A percentile compares a stretch with the other conserved stretches of the same genome.
phyloP scores from a whole-genome alignment of 2,113 vertebrate species.

The Thalassarche chlororhynchos region DNA sequence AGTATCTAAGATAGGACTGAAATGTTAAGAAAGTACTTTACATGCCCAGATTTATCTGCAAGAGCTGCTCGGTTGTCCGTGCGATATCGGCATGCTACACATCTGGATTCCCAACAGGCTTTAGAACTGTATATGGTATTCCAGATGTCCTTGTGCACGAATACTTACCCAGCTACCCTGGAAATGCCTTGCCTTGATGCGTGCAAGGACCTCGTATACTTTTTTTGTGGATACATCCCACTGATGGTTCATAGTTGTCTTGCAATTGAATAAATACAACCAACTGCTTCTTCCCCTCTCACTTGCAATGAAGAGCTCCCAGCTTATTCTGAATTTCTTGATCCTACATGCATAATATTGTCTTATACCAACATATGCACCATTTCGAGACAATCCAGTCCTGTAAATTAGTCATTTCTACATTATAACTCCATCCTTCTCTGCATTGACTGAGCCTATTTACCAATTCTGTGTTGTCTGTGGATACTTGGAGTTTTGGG shows the following conservation, averaged over 20 bases:
- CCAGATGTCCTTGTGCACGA: not conserved
- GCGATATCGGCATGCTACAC: rapidly evolving
- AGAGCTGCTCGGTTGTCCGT: not conserved
- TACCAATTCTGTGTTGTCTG: not conserved
- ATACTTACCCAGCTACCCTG: not conserved
- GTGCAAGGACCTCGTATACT: not conserved
- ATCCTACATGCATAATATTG: not conserved
- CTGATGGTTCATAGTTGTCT: not conserved
- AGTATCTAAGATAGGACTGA: slow-evolving; percentile 14
- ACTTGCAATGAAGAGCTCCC: not conserved
- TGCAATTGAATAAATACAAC: not conserved
- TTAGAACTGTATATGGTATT: not conserved
- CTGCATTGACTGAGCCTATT: not conserved
- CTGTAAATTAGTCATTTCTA: not conserved
- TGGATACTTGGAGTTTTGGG: not conserved
- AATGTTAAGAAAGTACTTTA: slow-evolving; percentile 18
- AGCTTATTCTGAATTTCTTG: not conserved
- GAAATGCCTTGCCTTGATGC: not conserved
- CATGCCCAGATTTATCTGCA: not conserved
- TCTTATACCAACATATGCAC: not conserved
- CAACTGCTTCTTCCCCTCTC: not conserved
- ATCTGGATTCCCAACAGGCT: slow-evolving; percentile 7
- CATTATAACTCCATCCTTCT: not conserved
- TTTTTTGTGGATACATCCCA: not conserved
- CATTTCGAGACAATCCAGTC: not conserved